Conservation (phyloP, 2,888 invertebrate genomes). For the Allygus modestus region DNA sequence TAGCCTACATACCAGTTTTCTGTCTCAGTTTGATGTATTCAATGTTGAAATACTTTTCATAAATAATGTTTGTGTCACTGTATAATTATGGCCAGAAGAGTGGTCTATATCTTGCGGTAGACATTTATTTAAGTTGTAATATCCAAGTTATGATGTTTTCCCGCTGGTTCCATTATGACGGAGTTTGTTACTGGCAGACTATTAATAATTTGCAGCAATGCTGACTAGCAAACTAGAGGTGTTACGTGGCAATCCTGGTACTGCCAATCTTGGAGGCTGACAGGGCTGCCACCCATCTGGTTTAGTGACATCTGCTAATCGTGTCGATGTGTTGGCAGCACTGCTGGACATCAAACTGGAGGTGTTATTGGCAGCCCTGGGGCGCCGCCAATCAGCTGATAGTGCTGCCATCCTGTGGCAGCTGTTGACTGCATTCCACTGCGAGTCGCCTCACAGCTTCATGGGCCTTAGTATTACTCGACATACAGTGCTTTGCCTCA, state of each 20-base stretch:
- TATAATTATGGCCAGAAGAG: too few relatives aligned
- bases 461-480: constrained; percentile 79
- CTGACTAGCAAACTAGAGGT: constrained; percentile 73
- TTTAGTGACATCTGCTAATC: constrained; percentile 75
- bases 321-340: constrained; percentile 72
- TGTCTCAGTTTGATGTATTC: too few relatives aligned
- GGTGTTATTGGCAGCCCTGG: constrained; percentile 56
- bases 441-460: constrained; percentile 76
- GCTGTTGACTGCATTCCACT: constrained; percentile 77
- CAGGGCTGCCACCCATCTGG: constrained; percentile 76
- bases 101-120: too few relatives aligned
- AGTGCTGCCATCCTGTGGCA: constrained; percentile 76
- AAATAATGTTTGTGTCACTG: too few relatives aligned
- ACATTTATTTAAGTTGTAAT: too few relatives aligned
- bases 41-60: too few relatives aligned
- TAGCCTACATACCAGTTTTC: too few relatives aligned
- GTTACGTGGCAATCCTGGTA: constrained; percentile 45
- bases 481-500: constrained; percentile 77
- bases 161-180: too few relatives aligned
- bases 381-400: constrained; percentile 73
- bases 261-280: constrained; percentile 74
- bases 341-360: constrained; percentile 74
- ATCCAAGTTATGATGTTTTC: too few relatives aligned
- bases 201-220: too few relatives aligned
- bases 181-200: too few relatives aligned